Evolutionary conservation across 2,797 vertebrate genomes (phyloP).

Genomic region (Australoheros facetus): DNA sequence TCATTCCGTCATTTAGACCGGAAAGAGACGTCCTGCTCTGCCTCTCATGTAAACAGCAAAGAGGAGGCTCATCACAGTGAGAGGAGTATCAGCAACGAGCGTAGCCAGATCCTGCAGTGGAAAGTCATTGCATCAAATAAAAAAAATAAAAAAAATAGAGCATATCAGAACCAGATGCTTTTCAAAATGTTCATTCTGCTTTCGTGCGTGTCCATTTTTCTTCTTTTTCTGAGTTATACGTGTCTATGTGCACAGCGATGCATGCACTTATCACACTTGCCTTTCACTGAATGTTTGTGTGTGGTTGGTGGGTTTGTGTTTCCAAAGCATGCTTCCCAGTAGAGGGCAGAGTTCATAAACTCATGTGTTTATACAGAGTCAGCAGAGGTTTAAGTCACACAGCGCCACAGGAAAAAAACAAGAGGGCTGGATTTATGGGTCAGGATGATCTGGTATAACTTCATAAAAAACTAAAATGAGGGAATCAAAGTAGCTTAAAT

Average conservation of each 20-base stretch:
- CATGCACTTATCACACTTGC: conserved; percentile 3
- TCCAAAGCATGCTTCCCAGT: conserved; percentile 60
- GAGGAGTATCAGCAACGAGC: conserved; percentile 15
- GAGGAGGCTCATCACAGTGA: conserved; percentile 1
- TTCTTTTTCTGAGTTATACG: background rate
- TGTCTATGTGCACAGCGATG: background rate
- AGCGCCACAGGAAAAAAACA: conserved; percentile 17
- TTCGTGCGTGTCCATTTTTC: conserved; percentile 3
- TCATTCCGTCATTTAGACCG: conserved; percentile 29
- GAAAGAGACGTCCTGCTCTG: conserved; percentile 20
- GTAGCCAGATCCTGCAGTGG: conserved; percentile 26
- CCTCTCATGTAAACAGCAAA: conserved; percentile 16
- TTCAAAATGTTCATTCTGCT: background rate
- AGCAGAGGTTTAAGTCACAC: conserved; percentile 53
- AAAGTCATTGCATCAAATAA: conserved; percentile 40
- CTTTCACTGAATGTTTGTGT: conserved; percentile 38
- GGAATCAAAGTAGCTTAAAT: conserved; percentile 27
- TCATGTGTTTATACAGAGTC: conserved; percentile 63
- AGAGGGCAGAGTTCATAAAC: conserved; percentile 73
- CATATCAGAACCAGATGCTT: conserved; percentile 35
- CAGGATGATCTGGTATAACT: conserved; percentile 23
- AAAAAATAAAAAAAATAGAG: background rate
- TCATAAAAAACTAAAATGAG: conserved; percentile 27
- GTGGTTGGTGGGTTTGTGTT: conserved; percentile 57
- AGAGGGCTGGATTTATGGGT: conserved; percentile 48